Conservation (phyloP, 2,888 invertebrate genomes). For the Mythimna vitellina region DNA sequence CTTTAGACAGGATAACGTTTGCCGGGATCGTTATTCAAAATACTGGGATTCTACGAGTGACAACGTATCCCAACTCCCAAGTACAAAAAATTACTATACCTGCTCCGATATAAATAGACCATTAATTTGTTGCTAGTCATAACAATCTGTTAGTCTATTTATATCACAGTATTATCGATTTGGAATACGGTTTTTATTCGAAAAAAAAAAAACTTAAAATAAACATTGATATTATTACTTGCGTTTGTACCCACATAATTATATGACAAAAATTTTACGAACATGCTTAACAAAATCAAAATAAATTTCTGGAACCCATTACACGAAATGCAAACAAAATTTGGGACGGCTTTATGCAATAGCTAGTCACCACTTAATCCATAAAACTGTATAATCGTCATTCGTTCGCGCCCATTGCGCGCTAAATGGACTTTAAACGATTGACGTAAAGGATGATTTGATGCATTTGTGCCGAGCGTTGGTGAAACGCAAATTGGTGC, state of each 20-base stretch:
- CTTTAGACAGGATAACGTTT: no score
- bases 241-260: no score
- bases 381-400: slow-evolving; percentile 64
- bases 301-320: slow-evolving; percentile 19
- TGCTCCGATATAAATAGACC: no score
- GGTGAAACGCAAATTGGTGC: slow-evolving; percentile 65
- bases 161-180: not conserved
- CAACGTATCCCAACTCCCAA: no score
- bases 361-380: slow-evolving; percentile 56
- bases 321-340: slow-evolving; percentile 52
- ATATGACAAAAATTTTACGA: not conserved
- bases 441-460: slow-evolving; percentile 68
- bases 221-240: no score
- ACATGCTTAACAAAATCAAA: slow-evolving; percentile 1
- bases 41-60: no score
- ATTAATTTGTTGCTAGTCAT: no score
- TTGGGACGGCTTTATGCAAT: slow-evolving; percentile 44
- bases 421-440: slow-evolving; percentile 65
- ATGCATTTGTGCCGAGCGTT: slow-evolving; percentile 61
- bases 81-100: no score
- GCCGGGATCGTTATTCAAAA: no score
- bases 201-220: not conserved
- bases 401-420: slow-evolving; percentile 63
- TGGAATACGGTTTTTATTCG: no score
- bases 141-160: slow-evolving; percentile 1